Evolutionary conservation across 2,888 invertebrate genomes (phyloP).

Genomic region (Podabrus alpinus): DNA sequence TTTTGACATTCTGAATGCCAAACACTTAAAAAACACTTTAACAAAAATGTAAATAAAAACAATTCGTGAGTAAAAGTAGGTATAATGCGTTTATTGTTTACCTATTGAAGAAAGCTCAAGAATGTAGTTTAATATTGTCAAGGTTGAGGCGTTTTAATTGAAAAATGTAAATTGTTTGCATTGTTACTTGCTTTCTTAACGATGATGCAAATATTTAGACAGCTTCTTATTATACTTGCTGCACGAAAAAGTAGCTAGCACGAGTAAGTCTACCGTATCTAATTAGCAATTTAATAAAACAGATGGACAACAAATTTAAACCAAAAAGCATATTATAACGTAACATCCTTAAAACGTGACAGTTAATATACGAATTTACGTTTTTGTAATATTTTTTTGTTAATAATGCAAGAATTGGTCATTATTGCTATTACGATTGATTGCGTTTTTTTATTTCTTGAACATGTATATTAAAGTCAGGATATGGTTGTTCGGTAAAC

Average conservation of each 20-base stretch:
- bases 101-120: background rate
- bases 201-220: background rate
- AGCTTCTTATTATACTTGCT: background rate
- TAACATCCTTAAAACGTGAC: background rate
- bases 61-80: constrained; percentile 1
- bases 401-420: background rate
- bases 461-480: background rate
- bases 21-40: background rate
- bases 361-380: background rate
- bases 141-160: background rate
- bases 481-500: constrained; percentile 5
- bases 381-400: background rate
- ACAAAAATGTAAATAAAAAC: background rate
- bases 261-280: background rate
- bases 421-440: constrained; percentile 1
- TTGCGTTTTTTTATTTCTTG: background rate
- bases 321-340: background rate
- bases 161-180: background rate
- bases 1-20: background rate
- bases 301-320: background rate
- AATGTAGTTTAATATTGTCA: background rate
- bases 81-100: background rate
- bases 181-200: background rate
- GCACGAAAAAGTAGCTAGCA: background rate
- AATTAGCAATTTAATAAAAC: background rate